Evolutionary conservation across 2,113 vertebrate species (phyloP).

Genomic region (Spermophilus dauricus): DNA sequence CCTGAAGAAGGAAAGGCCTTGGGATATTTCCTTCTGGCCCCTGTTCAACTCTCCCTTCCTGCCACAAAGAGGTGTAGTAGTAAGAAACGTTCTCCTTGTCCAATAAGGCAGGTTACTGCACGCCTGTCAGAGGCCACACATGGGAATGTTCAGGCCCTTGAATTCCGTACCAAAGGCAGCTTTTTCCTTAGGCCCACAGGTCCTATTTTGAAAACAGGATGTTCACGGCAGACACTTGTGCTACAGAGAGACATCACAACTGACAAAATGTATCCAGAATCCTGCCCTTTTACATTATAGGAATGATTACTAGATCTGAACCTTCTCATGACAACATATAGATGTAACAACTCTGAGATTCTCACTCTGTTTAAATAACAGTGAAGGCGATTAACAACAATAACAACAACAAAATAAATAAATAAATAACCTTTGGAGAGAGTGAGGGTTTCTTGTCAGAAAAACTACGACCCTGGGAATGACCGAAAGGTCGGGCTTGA

Average conservation of each 20-base stretch:
- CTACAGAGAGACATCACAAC: background rate
- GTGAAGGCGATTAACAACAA: background rate
- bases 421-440: background rate
- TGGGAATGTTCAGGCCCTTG: background rate
- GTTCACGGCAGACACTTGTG: background rate
- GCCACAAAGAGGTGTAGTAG: background rate
- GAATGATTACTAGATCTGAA: background rate
- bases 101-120: fast-evolving
- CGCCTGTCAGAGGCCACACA: background rate
- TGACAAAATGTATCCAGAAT: background rate
- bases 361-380: background rate
- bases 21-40: background rate
- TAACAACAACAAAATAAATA: background rate
- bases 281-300: background rate
- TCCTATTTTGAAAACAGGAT: background rate
- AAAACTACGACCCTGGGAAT: background rate
- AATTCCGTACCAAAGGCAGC: background rate
- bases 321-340: background rate
- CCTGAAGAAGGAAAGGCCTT: background rate
- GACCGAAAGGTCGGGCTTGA: background rate
- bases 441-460: background rate
- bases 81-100: background rate
- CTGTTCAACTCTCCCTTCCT: background rate
- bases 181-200: background rate
- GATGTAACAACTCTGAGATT: background rate